Evolutionary conservation across 2,888 invertebrate species (phyloP).

Genomic region (Hypomecis punctinalis): DNA sequence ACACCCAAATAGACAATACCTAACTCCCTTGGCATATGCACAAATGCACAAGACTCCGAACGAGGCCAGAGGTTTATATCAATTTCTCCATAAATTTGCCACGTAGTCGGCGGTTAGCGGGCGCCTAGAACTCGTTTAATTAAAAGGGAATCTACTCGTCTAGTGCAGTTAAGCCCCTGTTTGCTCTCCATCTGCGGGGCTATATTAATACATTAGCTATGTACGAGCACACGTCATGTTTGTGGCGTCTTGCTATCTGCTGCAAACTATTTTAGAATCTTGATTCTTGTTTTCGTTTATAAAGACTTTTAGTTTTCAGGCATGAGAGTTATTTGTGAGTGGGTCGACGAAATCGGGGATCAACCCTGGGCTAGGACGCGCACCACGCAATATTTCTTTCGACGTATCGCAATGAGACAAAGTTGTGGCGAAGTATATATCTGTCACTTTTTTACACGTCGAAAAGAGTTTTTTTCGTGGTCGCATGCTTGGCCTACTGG

Average conservation of each 20-base stretch:
- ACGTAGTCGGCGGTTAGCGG: conserved; percentile 46
- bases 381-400: no score
- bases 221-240: conserved; percentile 24
- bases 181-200: conserved; percentile 66
- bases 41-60: conserved; percentile 9
- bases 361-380: no score
- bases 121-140: conserved; percentile 72
- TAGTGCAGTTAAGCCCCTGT: conserved; percentile 71
- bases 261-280: conserved; percentile 1
- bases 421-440: no score
- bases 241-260: background rate
- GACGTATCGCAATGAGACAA: no score
- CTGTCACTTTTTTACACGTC: no score
- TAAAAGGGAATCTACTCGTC: conserved; percentile 74
- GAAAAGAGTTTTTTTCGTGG: no score
- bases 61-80: conserved; percentile 21
- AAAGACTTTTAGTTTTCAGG: background rate
- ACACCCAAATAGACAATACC: background rate
- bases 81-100: conserved; percentile 55
- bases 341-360: no score
- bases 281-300: background rate
- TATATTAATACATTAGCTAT: conserved; percentile 57
- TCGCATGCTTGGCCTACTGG: no score
- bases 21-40: conserved; percentile 2
- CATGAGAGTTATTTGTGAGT: no score